phyloP scores from a whole-genome alignment of 2,113 vertebrate genomes.

The Epinephelus lanceolatus region DNA sequence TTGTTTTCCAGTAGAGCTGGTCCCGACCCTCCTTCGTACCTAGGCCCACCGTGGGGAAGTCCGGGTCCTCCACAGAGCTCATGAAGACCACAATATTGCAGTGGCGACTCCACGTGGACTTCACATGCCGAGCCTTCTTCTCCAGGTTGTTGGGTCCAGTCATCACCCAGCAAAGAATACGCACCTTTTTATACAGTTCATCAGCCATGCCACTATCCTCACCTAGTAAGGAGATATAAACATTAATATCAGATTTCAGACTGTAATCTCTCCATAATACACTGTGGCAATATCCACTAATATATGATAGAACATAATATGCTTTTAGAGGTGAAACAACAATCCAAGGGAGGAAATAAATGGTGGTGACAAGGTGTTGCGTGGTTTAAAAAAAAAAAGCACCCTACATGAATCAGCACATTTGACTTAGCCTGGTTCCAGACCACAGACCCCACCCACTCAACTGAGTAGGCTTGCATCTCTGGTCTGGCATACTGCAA shows the following conservation, averaged over 20 bases:
- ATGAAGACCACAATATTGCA: constrained; percentile 85
- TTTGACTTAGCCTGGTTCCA: too few relatives aligned
- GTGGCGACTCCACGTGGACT: constrained; percentile 83
- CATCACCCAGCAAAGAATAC: constrained; percentile 88
- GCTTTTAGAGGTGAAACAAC: not conserved
- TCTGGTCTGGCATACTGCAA: too few relatives aligned
- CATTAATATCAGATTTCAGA: not conserved
- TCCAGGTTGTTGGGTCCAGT: constrained; percentile 80
- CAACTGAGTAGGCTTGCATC: too few relatives aligned
- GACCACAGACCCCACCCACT: too few relatives aligned
- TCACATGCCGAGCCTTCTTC: constrained; percentile 81
- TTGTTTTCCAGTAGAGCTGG: constrained; percentile 87
- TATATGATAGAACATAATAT: too few relatives aligned
- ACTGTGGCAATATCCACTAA: not conserved
- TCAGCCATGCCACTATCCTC: constrained; percentile 82
- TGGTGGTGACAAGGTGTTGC: too few relatives aligned
- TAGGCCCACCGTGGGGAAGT: constrained; percentile 83
- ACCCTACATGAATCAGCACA: too few relatives aligned
- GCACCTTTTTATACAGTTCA: constrained; percentile 80
- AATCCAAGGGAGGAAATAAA: not conserved
- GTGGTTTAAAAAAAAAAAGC: too few relatives aligned
- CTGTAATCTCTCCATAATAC: not conserved
- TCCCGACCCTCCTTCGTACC: constrained; percentile 83
- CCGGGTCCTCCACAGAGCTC: constrained; percentile 78
- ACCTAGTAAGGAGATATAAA: constrained; percentile 61